Evolutionary conservation across 2,113 vertebrate genomes (phyloP), one percentile per base, ranked within the genome.

Genomic region (Hystrix cristata): DNA sequence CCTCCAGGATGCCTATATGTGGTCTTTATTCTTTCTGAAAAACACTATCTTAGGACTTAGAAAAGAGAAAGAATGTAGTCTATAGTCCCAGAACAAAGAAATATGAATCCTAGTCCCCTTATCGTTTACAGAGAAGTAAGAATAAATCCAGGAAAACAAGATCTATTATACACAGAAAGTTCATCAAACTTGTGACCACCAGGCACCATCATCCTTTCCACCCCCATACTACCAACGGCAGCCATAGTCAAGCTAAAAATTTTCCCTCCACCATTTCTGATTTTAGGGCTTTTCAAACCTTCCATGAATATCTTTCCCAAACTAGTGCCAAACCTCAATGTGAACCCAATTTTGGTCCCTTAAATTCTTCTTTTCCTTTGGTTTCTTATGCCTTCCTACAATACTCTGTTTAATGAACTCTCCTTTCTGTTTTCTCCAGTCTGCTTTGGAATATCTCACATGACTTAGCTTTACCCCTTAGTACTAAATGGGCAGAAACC

Each of bases 1-100:
- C 55, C 78, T 78, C 69, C n/a, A 91, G n/a, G 65, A 74, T 91
- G 27, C 62, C 67, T 93, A 93, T 86, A 83, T 96, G 85, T 87
- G 46, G 74, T 72, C 1, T 43, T 95, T 72, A 18, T 95, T 84
- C 71, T 95, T 89, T 96, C 82, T 87, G 90, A 87, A 96, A 97
- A 83, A 25, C 10, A 93, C 91, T 83, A 76, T 62, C 53, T 91
- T 87, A 46, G 46, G 48, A 76, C n/a, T 53, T n/a, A 80, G 91
- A 65, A 78, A 69, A 62, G 84, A 64, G 31, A 94, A 88, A 64
- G 31, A 94, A 93, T 60, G 3, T 59, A 74, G 25, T 82, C 7
- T 92, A 5, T 72, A 88, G 94, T 82, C 60, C 5, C 25, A 86
- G 31, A 38, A 21, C 64, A 84, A 80, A n/a, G 59, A 86, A 91